Percentiles rank a stretch among this genome's conserved stretches.
phyloP scores from a whole-genome alignment of 2,888 invertebrate species.

The Pherbina coryleti region DNA sequence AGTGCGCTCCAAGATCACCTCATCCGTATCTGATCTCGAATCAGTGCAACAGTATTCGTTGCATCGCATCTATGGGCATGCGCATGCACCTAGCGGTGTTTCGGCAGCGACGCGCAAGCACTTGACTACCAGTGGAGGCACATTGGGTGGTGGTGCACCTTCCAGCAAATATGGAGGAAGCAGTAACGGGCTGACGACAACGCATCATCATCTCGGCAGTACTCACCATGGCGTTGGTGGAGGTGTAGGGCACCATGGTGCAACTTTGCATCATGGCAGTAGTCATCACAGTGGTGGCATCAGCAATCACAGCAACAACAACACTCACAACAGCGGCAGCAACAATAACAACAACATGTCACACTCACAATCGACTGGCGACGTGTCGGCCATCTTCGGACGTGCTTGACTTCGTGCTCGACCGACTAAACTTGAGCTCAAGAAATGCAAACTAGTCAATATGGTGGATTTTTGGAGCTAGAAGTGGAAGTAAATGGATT shows the following conservation, averaged over 20 bases:
- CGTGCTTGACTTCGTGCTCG: conserved; percentile 73
- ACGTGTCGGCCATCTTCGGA: conserved; percentile 76
- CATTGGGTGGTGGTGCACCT: conserved; percentile 49
- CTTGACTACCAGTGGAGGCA: conserved; percentile 56
- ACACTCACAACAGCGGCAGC: conserved; percentile 4
- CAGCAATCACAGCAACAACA: not conserved
- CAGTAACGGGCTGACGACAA: conserved; percentile 36
- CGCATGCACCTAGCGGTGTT: conserved; percentile 44
- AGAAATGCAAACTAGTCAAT: conserved; percentile 70
- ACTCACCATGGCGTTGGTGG: conserved; percentile 57
- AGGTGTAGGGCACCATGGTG: conserved; percentile 48
- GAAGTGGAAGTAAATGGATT: conserved; percentile 61
- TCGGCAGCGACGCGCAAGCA: conserved; percentile 66
- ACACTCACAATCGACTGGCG: conserved; percentile 77
- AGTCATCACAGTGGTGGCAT: conserved; percentile 62
- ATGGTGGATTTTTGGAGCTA: conserved; percentile 70
- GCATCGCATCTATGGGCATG: conserved; percentile 66
- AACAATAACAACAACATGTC: conserved; percentile 67
- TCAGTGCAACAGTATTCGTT: conserved; percentile 68
- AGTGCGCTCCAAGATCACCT: conserved; percentile 66
- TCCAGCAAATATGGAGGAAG: conserved; percentile 65
- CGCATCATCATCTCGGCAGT: conserved; percentile 55
- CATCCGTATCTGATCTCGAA: conserved; percentile 69
- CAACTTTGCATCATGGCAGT: conserved; percentile 6
- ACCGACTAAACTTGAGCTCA: conserved; percentile 68